Evolutionary conservation across 2,113 vertebrate genomes (phyloP).

Genomic region (Electrona antarctica): DNA sequence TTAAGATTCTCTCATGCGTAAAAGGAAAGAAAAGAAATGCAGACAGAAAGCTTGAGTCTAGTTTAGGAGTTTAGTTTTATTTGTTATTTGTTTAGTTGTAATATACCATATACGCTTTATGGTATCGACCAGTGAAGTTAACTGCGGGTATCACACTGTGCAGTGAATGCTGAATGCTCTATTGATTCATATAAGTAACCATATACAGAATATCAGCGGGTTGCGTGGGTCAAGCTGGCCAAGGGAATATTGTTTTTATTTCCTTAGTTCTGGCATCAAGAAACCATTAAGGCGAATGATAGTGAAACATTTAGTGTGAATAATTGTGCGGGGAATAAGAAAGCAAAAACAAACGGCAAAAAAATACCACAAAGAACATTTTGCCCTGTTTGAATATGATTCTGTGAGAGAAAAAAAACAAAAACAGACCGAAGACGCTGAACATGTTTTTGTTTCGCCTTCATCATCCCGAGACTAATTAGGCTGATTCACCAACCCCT

Average conservation of each 20-base stretch:
- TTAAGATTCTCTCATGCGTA: too few species aligned
- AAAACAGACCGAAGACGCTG: background rate
- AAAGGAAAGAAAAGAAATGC: too few species aligned
- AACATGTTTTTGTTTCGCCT: conserved; percentile 13
- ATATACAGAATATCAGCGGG: too few species aligned
- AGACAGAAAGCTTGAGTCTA: too few species aligned
- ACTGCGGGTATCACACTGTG: too few species aligned
- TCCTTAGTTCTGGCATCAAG: background rate
- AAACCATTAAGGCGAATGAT: too few species aligned
- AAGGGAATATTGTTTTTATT: conserved; percentile 12
- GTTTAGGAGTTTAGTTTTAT: too few species aligned
- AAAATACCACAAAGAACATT: background rate
- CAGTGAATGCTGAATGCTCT: too few species aligned
- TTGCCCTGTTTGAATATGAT: background rate
- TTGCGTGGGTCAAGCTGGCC: background rate
- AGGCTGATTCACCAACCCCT: conserved; percentile 24
- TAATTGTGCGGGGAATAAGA: background rate
- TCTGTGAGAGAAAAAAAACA: background rate
- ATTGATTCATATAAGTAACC: too few species aligned
- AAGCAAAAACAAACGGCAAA: background rate
- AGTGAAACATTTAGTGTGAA: background rate
- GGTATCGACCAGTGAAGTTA: too few species aligned
- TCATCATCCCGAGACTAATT: conserved; percentile 41
- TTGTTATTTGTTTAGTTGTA: too few species aligned
- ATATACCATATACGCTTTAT: too few species aligned